Evolutionary conservation across 2,113 vertebrate species (phyloP).

Genomic region (Ceratotherium simum): DNA sequence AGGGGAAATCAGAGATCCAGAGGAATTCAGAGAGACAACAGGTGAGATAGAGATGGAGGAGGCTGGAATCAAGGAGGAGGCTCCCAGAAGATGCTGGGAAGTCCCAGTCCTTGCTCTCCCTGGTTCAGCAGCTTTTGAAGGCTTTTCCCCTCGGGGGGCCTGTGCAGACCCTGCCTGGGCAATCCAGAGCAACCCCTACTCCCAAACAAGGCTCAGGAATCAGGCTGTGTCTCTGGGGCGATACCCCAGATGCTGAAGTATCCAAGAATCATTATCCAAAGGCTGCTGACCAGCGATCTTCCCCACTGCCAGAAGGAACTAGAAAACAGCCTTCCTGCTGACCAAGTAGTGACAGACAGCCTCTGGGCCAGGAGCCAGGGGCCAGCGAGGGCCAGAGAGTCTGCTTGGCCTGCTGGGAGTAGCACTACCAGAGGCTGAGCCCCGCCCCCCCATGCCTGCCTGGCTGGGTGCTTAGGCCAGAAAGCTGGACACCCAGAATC

Average conservation of each 20-base stretch:
- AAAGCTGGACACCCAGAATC: neutral
- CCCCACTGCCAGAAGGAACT: neutral
- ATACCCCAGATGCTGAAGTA: neutral
- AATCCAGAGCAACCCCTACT: neutral
- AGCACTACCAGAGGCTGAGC: neutral
- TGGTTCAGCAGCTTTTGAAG: neutral
- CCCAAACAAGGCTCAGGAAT: neutral
- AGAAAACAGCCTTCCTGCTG: slow-evolving; percentile 47
- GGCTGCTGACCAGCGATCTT: neutral
- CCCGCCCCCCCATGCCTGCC: neutral
- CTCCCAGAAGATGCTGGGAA: neutral
- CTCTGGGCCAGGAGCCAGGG: neutral
- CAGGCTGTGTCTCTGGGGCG: neutral
- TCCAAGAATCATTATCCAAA: slow-evolving; percentile 44
- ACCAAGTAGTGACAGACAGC: neutral
- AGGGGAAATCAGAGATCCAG: neutral
- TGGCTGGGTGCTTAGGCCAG: neutral
- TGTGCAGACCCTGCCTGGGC: neutral
- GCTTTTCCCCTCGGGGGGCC: neutral
- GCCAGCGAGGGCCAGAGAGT: neutral
- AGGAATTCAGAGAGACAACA: neutral
- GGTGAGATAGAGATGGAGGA: neutral
- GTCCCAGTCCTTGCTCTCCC: neutral
- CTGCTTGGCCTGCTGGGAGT: neutral
- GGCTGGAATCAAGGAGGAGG: neutral